Evolutionary conservation across 2,797 vertebrate genomes (phyloP).

Genomic region (Emydoidea blandingii): DNA sequence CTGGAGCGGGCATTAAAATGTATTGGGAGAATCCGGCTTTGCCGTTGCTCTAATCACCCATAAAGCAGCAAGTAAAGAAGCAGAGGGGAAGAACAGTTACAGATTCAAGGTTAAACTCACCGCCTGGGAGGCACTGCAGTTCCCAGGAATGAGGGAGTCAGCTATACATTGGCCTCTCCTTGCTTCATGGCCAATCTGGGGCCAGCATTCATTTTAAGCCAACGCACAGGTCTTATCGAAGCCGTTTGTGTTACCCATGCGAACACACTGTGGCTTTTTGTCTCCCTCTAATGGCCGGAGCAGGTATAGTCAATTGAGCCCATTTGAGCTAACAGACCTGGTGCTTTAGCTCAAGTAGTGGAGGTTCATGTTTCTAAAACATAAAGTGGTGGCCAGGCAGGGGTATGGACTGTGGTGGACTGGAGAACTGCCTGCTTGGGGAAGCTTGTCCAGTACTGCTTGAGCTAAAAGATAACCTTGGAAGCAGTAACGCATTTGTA

Average conservation of each 20-base stretch:
- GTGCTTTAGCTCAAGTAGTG: no score
- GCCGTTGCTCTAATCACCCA: background rate
- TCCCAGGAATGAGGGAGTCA: fast-evolving
- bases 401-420: background rate
- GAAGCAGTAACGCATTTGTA: background rate
- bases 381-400: background rate
- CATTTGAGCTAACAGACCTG: background rate
- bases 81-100: background rate
- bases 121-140: background rate
- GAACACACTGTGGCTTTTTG: background rate
- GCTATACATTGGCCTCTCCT: background rate
- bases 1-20: background rate
- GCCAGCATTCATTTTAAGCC: background rate
- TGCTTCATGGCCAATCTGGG: background rate
- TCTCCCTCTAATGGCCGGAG: background rate
- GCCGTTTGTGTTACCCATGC: background rate
- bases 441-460: background rate
- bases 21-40: fast-evolving
- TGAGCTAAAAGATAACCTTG: background rate
- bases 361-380: background rate
- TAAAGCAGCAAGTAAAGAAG: background rate
- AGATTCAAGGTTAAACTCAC: background rate
- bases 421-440: background rate
- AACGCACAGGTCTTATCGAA: background rate
- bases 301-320: background rate